A percentile compares a stretch with the other conserved stretches of the same genome.
Conservation (phyloP, 2,113 vertebrate species). For the Oryzias celebensis region DNA sequence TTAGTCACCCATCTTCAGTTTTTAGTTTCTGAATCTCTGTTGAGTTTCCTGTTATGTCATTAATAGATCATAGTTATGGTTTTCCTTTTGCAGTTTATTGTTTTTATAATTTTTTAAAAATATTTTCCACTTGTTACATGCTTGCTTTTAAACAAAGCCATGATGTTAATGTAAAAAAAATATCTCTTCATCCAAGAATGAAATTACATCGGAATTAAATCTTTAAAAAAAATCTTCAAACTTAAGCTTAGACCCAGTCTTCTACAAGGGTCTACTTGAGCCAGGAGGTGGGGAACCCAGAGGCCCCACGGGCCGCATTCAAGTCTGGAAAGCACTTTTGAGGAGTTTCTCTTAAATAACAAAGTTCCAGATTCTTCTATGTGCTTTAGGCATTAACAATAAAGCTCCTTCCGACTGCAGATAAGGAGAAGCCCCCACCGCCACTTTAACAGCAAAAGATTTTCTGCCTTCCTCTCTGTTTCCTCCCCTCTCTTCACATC, state of each 20-base stretch:
- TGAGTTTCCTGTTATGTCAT: too few relatives aligned
- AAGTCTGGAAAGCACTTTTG: constrained; percentile 21
- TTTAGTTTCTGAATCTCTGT: too few relatives aligned
- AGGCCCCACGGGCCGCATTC: constrained; percentile 29
- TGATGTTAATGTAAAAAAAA: too few relatives aligned
- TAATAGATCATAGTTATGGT: too few relatives aligned
- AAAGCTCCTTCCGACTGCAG: constrained; percentile 50
- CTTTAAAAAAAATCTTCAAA: neutral
- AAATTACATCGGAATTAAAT: constrained; percentile 20
- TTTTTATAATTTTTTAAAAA: too few relatives aligned
- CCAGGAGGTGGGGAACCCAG: neutral
- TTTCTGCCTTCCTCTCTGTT: constrained; percentile 27
- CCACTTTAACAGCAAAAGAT: constrained; percentile 25
- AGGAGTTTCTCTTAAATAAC: constrained; percentile 21
- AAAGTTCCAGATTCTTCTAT: constrained; percentile 16
- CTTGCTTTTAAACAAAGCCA: too few relatives aligned
- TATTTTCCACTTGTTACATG: too few relatives aligned
- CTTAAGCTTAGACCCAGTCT: constrained; percentile 4
- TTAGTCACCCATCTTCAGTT: too few relatives aligned
- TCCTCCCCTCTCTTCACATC: constrained; percentile 7
- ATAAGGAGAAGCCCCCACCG: constrained; percentile 41
- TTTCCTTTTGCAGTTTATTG: too few relatives aligned
- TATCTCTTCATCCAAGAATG: too few relatives aligned
- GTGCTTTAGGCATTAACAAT: constrained; percentile 32
- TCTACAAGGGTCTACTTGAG: constrained; percentile 13